Evolutionary conservation across 2,888 invertebrate species (phyloP), one percentile per base, ranked within the genome.

Genomic region (Spodoptera littoralis): DNA sequence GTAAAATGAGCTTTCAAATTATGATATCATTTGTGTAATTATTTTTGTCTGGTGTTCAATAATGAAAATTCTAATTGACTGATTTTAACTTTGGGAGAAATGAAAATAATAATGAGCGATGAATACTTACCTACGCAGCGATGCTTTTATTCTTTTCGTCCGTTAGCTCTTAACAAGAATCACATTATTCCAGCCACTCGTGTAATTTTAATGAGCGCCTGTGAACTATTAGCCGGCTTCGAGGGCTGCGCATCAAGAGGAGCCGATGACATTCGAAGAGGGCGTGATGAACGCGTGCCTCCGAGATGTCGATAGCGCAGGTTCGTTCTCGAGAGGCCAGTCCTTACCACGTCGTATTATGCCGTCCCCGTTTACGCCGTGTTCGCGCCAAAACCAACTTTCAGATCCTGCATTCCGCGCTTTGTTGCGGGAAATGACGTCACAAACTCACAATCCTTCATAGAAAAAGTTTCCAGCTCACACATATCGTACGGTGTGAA

Each of bases 241-340:
- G 71, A 84, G 82, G 73, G 66, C 58, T 41, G 27, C 54, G 69
- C 57, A 65, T 80, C 71, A 79, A 86, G 86, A 76, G 77, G 82
- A 83, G 84, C 76, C 84, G 79, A 69, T 83, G 85, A 84, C 88
- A 85, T 77, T 18, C 58, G 75, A 72, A 86, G 87, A 61, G 84
- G 77, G 62, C 79, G 82, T 81, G 81, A 84, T 75, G 85, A 82
- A 73, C 79, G 79, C 65, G 65, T 63, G 79, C 71, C 74, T 76
- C 73, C 52, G 76, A 82, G 87, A 86, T 83, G 80, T 76, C 81
- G 87, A 87, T 87, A 87, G 82, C 80, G 83, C 87, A 88, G 82
- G 83, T 79, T 77, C 72, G 62, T 55, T 60, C 61, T 76, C 60
- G 66, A 76, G 76, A 43, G 63, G 69, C 30, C 49, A 70, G 74